Evolutionary conservation across 2,797 vertebrate species (phyloP), one percentile per base, ranked within the genome.

Genomic region (Chaunax sp.): DNA sequence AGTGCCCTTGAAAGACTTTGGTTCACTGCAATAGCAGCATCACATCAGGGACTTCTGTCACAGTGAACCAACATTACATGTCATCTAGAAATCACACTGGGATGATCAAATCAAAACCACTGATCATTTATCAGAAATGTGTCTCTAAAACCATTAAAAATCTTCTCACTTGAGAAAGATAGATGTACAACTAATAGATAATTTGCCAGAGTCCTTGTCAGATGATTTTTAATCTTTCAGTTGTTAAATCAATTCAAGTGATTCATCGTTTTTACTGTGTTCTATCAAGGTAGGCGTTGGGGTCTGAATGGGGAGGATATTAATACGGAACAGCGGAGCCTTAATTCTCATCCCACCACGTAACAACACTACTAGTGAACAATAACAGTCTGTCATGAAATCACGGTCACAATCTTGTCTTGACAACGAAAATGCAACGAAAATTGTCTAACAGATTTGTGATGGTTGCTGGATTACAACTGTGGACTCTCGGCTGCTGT

Each of bases 1-100:
- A 73, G 76, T 87, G 87, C 71, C 84, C 87, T 90, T 90, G 87
- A 91, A 77, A 91, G 65, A 72, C 67, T 78, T 66, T 69, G 71
- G 66, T 64, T 50, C 58, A 72, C 60, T 74, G 76, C 55, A 70
- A 28, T 33, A 62, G 56, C 58, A 43, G 23, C 44, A 45, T 60
- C 60, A 69, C 49, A 82, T 57, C 41, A 49, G 71, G 22, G 43
- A 43, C 30, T 49, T 28, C 23, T 28, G 45, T 45, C 41, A 56
- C 28, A 50, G 51, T 26, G 28, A 33, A 59, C 38, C 69, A 76
- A 44, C 51, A 53, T 26, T 33, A 52, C 11, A 37, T 12, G n/a
- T 20, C 16, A 45, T 12, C 23, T 15, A 51, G 8, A n/a, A 14
- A 5, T 35, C 28, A 45, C 51, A 54, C 19, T n/a, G 18, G 44